Percentiles rank a stretch among this genome's conserved stretches.
Conservation (phyloP, 2,113 vertebrate genomes). For the Otus sunia region DNA sequence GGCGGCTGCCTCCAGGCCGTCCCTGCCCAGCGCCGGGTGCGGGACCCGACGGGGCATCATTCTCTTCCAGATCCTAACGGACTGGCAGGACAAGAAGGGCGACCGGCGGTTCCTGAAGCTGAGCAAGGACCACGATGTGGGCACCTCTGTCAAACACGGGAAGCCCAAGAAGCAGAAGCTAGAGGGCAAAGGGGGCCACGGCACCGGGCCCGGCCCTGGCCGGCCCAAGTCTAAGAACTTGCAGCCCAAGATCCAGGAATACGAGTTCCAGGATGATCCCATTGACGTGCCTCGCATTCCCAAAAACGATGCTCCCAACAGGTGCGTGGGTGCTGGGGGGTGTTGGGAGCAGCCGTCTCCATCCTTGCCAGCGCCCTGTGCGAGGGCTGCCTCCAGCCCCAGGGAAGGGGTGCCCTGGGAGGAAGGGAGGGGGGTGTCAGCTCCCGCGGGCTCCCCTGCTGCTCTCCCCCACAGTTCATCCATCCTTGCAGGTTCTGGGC, state of each 20-base stretch:
- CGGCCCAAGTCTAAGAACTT: constrained; percentile 94
- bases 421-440: accelerated
- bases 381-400: accelerated
- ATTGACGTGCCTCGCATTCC: constrained; percentile 94
- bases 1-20: not conserved
- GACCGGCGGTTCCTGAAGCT: constrained; percentile 92
- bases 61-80: constrained; percentile 90
- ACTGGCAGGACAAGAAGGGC: constrained; percentile 99
- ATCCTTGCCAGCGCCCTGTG: not conserved
- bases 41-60: not conserved
- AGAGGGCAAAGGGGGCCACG: constrained; percentile 90
- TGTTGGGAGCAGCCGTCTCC: accelerated
- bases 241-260: constrained; percentile 94
- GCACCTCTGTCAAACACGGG: constrained; percentile 86
- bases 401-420: not conserved
- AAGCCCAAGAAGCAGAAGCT: constrained; percentile 97
- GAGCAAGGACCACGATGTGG: constrained; percentile 90
- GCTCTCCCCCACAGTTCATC: not conserved
- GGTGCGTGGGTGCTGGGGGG: constrained; percentile 67
- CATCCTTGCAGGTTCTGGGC: constrained; percentile 86
- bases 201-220: constrained; percentile 88
- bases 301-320: constrained; percentile 97
- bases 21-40: accelerated
- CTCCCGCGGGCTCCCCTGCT: accelerated
- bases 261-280: constrained; percentile 94